A percentile compares a stretch with the other conserved stretches of the same genome.
Evolutionary conservation across 2,113 vertebrate species (phyloP).

Genomic region (Hemiscyllium ocellatum): DNA sequence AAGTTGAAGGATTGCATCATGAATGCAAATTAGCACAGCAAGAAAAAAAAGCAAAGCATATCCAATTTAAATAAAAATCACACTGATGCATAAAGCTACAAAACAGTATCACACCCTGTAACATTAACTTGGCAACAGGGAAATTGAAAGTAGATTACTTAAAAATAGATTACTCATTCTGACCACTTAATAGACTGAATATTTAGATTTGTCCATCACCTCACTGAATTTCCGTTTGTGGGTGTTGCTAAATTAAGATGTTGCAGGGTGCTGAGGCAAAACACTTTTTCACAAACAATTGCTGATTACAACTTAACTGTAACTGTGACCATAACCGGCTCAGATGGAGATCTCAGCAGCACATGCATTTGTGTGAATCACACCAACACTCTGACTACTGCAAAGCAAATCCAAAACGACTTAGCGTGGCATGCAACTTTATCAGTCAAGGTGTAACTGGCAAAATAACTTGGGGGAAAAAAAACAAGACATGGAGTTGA

Average conservation of each 20-base stretch:
- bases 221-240: neutral
- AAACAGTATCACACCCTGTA: constrained; percentile 19
- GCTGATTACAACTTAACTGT: neutral
- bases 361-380: constrained; percentile 22
- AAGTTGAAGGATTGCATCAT: neutral
- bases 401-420: neutral
- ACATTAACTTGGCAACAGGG: neutral
- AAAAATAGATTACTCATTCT: neutral
- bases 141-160: neutral
- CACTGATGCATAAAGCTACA: constrained; percentile 16
- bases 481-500: neutral
- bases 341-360: neutral
- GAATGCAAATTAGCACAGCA: neutral
- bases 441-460: neutral
- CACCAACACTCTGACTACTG: neutral
- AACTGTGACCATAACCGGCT: neutral
- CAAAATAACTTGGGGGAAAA: neutral
- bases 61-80: neutral
- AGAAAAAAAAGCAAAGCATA: constrained; percentile 19
- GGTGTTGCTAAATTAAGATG: neutral
- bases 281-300: neutral
- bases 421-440: neutral
- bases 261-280: constrained; percentile 18
- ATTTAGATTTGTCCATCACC: neutral
- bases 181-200: neutral